Base-by-base conservation (phyloP, 2,888 invertebrate genomes). In the Pinctada fucata region DNA sequence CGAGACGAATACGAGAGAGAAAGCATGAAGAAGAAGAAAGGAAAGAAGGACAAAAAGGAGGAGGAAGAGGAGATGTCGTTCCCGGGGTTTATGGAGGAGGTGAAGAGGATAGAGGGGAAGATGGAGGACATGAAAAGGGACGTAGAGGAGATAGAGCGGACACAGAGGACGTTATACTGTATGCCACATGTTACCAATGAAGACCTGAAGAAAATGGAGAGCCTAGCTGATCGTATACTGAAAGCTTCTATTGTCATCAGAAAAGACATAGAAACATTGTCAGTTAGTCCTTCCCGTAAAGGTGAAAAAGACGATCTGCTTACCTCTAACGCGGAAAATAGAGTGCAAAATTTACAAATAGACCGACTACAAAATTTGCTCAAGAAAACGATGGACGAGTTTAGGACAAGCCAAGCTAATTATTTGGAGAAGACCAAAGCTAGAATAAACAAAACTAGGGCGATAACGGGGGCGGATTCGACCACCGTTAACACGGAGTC, bases 361-460 rank as follows among this genome's bases (percentile, higher is more conserved):
- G 84, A 83, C 10, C 79, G 89, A 69, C 79, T 90, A n/a, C 79
- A 83, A 8, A 78, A 81, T 49, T 86, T 85, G 65, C 80, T 88
- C 8, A 84, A 85, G 66, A 81, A 81, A 72, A 75, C 83, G 4
- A 85, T 87, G 70, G 85, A 89, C 78, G 84, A 85, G 45, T 88
- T 86, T 67, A 82, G 87, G 47, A 84, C 79, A 52, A 84, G 84
- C 71, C 90, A 90, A 71, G 87, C 87, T 3, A 86, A 86, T 64
- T 89, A 90, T 72, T 84, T 88, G 66, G 87, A 89, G 45, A 87
- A 86, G 77, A 88, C 88, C 72, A 84, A 88, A 80, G 83, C 84
- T 31, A 79, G 87, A 49, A 81, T 89, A 49, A 83, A 85, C 13
- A 82, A 84, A 52, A 87, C 88, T 72, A 78, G 85, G 63, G 84